Conservation (phyloP, 2,797 vertebrate species). For the Sebastes taczanowskii region DNA sequence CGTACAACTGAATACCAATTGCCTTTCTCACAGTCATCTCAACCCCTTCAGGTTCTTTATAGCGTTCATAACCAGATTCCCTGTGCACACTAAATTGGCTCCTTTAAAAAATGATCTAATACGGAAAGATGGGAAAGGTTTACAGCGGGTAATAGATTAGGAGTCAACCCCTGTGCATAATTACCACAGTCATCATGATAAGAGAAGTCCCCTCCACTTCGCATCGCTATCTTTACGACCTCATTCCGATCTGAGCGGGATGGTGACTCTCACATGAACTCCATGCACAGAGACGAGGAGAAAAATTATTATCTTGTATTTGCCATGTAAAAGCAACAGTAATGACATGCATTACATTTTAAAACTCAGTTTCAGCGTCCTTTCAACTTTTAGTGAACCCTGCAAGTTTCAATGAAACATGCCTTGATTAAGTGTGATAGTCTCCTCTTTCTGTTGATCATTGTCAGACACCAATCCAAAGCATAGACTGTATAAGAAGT, state of each 20-base stretch:
- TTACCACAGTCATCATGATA: slow-evolving; percentile 65
- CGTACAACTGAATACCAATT: slow-evolving; percentile 62
- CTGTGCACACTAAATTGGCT: slow-evolving; percentile 60
- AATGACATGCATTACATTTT: slow-evolving; percentile 50
- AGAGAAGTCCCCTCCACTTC: slow-evolving; percentile 50
- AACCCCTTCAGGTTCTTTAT: slow-evolving; percentile 64
- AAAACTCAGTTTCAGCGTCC: slow-evolving; percentile 24
- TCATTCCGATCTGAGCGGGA: slow-evolving; percentile 39
- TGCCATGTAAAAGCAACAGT: slow-evolving; percentile 41
- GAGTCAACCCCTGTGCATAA: slow-evolving; percentile 66
- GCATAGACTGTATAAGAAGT: not conserved
- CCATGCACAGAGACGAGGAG: slow-evolving; percentile 7
- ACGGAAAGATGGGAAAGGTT: slow-evolving; percentile 61
- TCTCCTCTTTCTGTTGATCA: slow-evolving; percentile 61
- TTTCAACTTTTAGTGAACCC: slow-evolving; percentile 65
- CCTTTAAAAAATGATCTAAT: slow-evolving; percentile 62
- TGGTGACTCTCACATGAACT: slow-evolving; percentile 37
- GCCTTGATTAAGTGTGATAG: slow-evolving; percentile 62
- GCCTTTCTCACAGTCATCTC: slow-evolving; percentile 51
- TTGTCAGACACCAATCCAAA: slow-evolving; percentile 69
- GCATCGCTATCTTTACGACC: slow-evolving; percentile 42
- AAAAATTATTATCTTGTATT: slow-evolving; percentile 42
- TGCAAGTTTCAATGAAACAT: slow-evolving; percentile 57
- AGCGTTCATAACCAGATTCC: slow-evolving; percentile 64
- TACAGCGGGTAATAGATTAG: slow-evolving; percentile 63